Percentiles rank a stretch among this genome's conserved stretches.
Evolutionary conservation across 2,888 invertebrate species (phyloP).

Genomic region (Himalopsyche tibetana): DNA sequence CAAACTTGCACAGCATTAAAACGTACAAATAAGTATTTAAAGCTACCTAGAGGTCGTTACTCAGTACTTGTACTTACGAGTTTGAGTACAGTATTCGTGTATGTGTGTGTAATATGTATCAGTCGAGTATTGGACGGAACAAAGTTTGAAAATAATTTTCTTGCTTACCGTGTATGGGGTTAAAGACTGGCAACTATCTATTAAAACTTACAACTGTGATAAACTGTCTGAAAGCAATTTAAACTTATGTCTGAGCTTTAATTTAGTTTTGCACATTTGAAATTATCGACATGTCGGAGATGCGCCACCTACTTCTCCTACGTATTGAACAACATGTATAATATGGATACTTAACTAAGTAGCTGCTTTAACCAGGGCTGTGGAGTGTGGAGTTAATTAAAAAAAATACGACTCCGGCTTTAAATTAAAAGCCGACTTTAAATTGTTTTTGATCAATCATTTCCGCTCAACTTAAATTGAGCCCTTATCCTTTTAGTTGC

Average conservation of each 20-base stretch:
- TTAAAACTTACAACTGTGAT: conserved; percentile 47
- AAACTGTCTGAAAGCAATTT: conserved; percentile 52
- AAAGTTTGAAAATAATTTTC: conserved; percentile 43
- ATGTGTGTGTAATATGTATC: background rate
- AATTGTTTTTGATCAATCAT: no score
- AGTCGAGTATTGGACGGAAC: conserved; percentile 5
- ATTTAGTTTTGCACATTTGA: conserved; percentile 46
- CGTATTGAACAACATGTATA: no score
- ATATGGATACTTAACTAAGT: no score
- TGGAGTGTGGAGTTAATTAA: no score
- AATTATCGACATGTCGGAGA: conserved; percentile 37
- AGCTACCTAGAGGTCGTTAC: conserved; percentile 11
- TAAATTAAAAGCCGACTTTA: background rate
- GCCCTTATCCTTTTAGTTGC: no score
- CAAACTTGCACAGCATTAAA: background rate
- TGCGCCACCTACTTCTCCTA: background rate
- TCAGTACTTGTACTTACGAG: background rate
- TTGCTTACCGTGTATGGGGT: conserved; percentile 22
- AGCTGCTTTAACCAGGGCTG: no score
- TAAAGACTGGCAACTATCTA: conserved; percentile 41
- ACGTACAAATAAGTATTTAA: conserved; percentile 17
- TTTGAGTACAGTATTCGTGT: background rate
- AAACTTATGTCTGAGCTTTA: conserved; percentile 48
- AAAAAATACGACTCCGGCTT: no score
- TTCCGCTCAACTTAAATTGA: no score